Base-by-base conservation (phyloP, 2,888 invertebrate genomes). In the Leptothorax acervorum region DNA sequence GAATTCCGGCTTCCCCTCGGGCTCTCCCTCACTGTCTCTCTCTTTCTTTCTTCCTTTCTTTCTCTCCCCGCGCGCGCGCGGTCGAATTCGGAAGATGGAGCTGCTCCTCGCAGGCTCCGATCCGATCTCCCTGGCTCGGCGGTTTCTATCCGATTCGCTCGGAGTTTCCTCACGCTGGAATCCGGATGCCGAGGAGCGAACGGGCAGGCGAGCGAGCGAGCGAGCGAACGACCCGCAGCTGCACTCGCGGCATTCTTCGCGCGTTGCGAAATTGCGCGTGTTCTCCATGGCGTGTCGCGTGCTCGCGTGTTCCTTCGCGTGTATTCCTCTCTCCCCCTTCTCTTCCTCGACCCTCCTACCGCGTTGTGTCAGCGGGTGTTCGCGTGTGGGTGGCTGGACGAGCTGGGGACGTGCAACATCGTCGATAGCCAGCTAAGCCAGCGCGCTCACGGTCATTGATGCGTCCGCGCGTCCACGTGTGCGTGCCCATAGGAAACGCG, bases 191-290 rank as follows among this genome's bases (percentile, higher is more conserved):
- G 68, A 53, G n/a, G 15, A 48, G 28, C 45, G 53, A 53, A n/a
- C 45, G 65, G 45, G 31, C 28, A n/a, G 6, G 35, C 6, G 15
- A 48, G 28, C 45, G 53, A 35, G 62, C 53, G 48, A 53, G 15
- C 79, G 57, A n/a, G 66, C 84, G 57, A 45, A 79, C 74, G 86
- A 79, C 86, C 85, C 83, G 89, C 90, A 90, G 90, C 90, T 90
- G 85, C 75, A 63, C 86, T 84, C 81, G 83, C 83, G 85, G 90
- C 88, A 90, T 91, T 91, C 90, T 87, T 90, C 85, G 91, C 89
- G 89, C 89, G 45, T 79, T 70, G 70, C 70, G 70, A 91, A 91
- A 90, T 89, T 86, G 87, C 85, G 76, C 84, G 86, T 87, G 87
- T 82, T 86, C 79, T 48, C 18, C 39, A 28, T 31, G 57, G 83